Base-by-base conservation (phyloP, 2,113 vertebrate species). In the Trichechus manatus region DNA sequence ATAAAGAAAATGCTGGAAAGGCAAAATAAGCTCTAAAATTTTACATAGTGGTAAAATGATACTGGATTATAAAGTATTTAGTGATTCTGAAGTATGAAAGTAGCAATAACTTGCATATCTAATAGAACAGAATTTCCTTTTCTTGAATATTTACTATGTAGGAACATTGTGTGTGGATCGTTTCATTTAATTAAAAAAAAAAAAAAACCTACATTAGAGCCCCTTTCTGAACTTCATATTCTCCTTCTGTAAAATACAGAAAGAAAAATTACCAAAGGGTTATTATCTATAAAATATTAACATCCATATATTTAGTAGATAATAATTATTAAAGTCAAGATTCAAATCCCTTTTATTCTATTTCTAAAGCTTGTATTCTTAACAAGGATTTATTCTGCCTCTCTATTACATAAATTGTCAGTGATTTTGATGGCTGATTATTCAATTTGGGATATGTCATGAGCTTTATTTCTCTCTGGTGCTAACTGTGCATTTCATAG, bases 1-100 rank as follows among this genome's bases (percentile, higher is more conserved):
- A 91, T 72, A 84, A 95, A 75, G 56, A 80, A 92, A 93, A 85
- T 87, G 23, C 36, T 84, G 17, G 59, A 84, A 80, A 87, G 50
- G 42, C 25, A 88, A 90, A 94, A 50, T n/a, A 87, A 79, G 6
- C 74, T 96, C 80, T 74, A n/a, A 8, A 27, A 36, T 87, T 87
- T 87, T 80, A 61, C 84, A 10, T 63, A 83, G 56, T 68, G 20
- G 56, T 39, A 84, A 92, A 83, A 84, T 23, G 56, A 64, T 53
- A 44, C 53, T 68, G 3, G 36, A 66, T 94, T 63, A 33, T 47
- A 64, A 93, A 91, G 36, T 86, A 10, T 13, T 72, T 53, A 68
- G 77, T 91, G 36, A 87, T 80, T 94, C 23, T 84, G 63, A 74
- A 84, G 20, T 63, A 29, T 56, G 59, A 93, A 93, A 70, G 15